phyloP scores from a whole-genome alignment of 2,888 invertebrate genomes.

The Keiferia lycopersicella region DNA sequence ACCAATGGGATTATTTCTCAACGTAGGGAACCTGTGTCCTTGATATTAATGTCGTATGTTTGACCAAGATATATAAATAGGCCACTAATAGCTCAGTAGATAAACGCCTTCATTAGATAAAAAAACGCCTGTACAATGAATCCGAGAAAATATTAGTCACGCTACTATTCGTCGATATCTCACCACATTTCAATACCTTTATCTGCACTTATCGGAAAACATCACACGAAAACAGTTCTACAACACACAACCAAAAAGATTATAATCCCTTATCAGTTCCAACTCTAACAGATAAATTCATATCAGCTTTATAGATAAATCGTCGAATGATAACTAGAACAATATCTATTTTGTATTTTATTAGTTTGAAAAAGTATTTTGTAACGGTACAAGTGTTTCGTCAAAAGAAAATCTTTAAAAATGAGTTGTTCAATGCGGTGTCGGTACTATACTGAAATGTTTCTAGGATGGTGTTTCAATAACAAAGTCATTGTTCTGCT shows the following conservation, averaged over 20 bases:
- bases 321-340: conserved; percentile 16
- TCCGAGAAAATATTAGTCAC: background rate
- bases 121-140: background rate
- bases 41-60: too few species aligned
- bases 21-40: too few species aligned
- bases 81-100: too few species aligned
- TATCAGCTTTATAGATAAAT: conserved; percentile 25
- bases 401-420: conserved; percentile 25
- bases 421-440: conserved; percentile 50
- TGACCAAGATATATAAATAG: too few species aligned
- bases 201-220: conserved; percentile 7
- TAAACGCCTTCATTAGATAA: too few species aligned
- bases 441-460: conserved; percentile 56
- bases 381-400: background rate
- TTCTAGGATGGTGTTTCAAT: conserved; percentile 61
- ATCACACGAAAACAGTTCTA: conserved; percentile 6
- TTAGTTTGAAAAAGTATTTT: conserved; percentile 2
- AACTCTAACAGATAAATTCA: conserved; percentile 4
- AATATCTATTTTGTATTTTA: conserved; percentile 23
- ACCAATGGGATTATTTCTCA: too few species aligned
- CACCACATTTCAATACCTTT: conserved; percentile 16
- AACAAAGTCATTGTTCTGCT: conserved; percentile 70
- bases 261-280: background rate
- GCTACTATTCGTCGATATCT: background rate
- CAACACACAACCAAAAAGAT: background rate